Base-by-base conservation (phyloP, 2,888 invertebrate species). In the Gari tellinella region DNA sequence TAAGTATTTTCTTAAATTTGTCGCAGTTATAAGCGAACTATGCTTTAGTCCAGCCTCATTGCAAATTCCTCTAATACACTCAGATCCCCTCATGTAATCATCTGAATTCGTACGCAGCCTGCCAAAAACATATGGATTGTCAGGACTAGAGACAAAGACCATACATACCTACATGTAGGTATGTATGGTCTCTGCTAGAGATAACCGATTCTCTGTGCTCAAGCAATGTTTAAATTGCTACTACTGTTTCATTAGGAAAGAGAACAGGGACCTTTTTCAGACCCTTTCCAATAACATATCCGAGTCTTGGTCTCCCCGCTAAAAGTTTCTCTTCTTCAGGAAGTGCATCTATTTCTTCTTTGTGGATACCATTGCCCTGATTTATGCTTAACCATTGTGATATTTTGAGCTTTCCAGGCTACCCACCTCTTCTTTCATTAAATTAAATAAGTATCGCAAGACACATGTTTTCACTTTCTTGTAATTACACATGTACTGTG, bases 301-400 rank as follows among this genome's bases (percentile, higher is more conserved):
- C 58, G 4, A 60, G 58, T 21, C 31, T 60, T 48, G 48, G 26
- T 15, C 58, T 46, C 19, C 46, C 19, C 8, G 46, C 58, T 17
- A 60, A 21, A n/a, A 17, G n/a, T 21, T 37, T 46, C 48, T 60
- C 58, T 48, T 60, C 58, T 19, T 31, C 19, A 60, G 58, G 37
- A n/a, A 60, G 48, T 17, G n/a, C 37, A 31, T 60, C 37, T 46
- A 48, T 25, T 37, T 60, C 58, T 60, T 60, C 58, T 48, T 48
- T 17, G 21, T 37, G 48, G 17, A 31, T 15, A 21, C 17, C 31
- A 4, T 31, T 31, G 31, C 31, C 31, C 31, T 31, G 31, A 31
- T 31, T 4, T 31, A 31, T 31, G 31, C 31, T 31, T 31, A 10
- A 31, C 31, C 31, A 31, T 31, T 31, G 31, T 31, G 31, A 7